These are phyloP conservation scores for Naso thynnoides DNA, from an alignment of 2,797 vertebrate species.

Conservation along the genomic window DNA sequence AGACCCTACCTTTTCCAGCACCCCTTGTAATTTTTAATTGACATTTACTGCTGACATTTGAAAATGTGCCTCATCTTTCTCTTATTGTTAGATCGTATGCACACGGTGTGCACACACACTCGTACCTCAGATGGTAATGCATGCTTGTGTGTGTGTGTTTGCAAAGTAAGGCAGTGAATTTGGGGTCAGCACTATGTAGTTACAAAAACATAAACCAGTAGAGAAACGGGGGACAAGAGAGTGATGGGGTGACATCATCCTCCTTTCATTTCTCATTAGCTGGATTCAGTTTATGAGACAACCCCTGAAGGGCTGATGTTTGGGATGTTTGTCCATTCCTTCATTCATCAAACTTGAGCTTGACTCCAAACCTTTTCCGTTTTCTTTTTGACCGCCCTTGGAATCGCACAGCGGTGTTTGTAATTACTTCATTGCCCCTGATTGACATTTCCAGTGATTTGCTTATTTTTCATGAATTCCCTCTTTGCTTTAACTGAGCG, in stretches of 20 bases:
- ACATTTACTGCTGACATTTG: slow-evolving; percentile 92
- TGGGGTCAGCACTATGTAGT: slow-evolving; percentile 47
- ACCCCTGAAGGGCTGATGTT: slow-evolving; percentile 63
- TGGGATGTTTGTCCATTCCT: slow-evolving; percentile 69
- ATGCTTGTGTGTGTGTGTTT: slow-evolving; percentile 22
- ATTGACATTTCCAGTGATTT: slow-evolving; percentile 84
- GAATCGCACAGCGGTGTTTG: slow-evolving; percentile 64
- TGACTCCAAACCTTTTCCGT: slow-evolving; percentile 64
- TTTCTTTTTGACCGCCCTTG: slow-evolving; percentile 73
- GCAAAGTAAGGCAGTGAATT: slow-evolving; percentile 30
- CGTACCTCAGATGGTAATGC: not conserved
- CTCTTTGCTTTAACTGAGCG: slow-evolving; percentile 74
- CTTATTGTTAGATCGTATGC: slow-evolving; percentile 75
- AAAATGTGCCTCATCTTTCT: slow-evolving; percentile 80
- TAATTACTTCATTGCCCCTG: slow-evolving; percentile 79
- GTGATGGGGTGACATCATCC: slow-evolving; percentile 78
- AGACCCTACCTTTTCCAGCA: slow-evolving; percentile 87
- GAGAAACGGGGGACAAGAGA: slow-evolving; percentile 57
- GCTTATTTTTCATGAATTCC: slow-evolving; percentile 83
- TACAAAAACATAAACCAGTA: slow-evolving; percentile 44
- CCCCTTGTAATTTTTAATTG: slow-evolving; percentile 92
- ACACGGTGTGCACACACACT: slow-evolving; percentile 40
- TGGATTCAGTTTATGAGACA: slow-evolving; percentile 55
- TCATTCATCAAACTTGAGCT: slow-evolving; percentile 69
- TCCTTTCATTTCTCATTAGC: slow-evolving; percentile 75